Evolutionary conservation across 2,113 vertebrate genomes (phyloP).

Genomic region (Lepidothrix coronata): DNA sequence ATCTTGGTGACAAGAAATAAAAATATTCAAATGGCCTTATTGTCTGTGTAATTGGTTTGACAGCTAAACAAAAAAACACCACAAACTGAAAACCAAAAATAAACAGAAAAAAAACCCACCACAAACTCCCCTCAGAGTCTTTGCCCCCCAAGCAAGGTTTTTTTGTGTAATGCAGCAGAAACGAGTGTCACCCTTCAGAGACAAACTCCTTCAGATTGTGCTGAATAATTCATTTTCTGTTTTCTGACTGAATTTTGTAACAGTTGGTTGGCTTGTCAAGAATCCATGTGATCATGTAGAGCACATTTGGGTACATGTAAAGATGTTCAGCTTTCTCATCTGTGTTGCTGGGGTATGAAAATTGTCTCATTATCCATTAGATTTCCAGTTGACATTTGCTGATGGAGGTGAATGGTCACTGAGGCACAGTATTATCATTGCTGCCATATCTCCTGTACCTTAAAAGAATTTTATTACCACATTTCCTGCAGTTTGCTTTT

Average conservation of each 20-base stretch:
- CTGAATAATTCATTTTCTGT: slow-evolving; percentile 58
- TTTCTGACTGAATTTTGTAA: slow-evolving; percentile 33
- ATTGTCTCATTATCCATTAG: not conserved
- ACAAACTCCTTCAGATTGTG: slow-evolving; percentile 24
- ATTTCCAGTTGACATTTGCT: not conserved
- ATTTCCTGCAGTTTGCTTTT: not conserved
- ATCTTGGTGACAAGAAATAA: not conserved
- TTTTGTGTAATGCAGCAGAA: not conserved
- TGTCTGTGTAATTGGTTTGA: not conserved
- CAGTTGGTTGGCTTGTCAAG: slow-evolving; percentile 38
- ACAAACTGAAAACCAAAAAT: not conserved
- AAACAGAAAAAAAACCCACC: not conserved
- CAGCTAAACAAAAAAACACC: not conserved
- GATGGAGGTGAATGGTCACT: not conserved
- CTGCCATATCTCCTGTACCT: not conserved
- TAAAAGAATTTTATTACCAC: not conserved
- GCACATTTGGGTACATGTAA: not conserved
- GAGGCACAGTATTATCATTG: not conserved
- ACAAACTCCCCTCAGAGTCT: not conserved
- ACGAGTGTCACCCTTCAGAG: not conserved
- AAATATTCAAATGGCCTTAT: not conserved
- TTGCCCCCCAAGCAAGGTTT: not conserved
- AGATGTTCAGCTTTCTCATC: slow-evolving; percentile 20
- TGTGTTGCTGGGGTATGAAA: not conserved
- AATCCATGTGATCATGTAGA: not conserved